These are phyloP conservation scores for Pseudopipra pipra DNA, from an alignment of 2,113 vertebrate genomes.

Conservation along the genomic window DNA sequence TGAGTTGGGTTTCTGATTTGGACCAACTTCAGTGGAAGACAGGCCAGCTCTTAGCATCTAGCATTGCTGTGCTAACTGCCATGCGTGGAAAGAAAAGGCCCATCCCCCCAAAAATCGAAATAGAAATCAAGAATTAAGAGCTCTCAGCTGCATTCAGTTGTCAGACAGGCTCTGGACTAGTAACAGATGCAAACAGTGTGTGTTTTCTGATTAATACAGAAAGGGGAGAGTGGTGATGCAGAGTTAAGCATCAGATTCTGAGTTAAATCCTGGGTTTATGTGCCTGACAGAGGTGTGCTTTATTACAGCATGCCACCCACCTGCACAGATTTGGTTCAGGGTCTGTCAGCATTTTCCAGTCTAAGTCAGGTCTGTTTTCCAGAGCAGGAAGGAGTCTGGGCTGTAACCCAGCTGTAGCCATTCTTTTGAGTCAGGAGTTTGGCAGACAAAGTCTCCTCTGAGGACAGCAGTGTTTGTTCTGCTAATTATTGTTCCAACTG, in stretches of 20 bases:
- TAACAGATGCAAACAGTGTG: slow-evolving; percentile 14
- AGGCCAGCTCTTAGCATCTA: not conserved
- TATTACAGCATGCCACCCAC: not conserved
- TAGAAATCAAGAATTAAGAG: slow-evolving; percentile 32
- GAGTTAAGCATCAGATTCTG: not conserved
- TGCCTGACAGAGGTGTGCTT: not conserved
- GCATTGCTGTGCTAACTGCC: not conserved
- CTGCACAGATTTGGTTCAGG: not conserved
- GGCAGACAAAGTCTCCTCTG: not conserved
- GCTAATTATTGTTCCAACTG: not conserved
- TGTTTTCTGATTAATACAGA: not conserved
- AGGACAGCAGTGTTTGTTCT: not conserved
- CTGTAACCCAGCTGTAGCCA: not conserved
- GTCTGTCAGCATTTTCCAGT: not conserved
- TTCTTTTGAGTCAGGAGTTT: not conserved
- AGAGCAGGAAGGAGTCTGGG: not conserved
- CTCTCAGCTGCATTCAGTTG: slow-evolving; percentile 52
- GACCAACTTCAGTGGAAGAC: not conserved
- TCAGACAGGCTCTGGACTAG: slow-evolving; percentile 44
- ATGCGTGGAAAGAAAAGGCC: not conserved
- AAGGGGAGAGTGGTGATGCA: not conserved
- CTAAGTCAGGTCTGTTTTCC: not conserved
- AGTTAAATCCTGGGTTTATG: not conserved
- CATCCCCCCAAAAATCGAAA: not conserved
- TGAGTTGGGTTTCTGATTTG: not conserved